These are phyloP conservation scores for Lepidurus arcticus DNA, from an alignment of 1,140 invertebrate genomes.

Conservation along the genomic window DNA sequence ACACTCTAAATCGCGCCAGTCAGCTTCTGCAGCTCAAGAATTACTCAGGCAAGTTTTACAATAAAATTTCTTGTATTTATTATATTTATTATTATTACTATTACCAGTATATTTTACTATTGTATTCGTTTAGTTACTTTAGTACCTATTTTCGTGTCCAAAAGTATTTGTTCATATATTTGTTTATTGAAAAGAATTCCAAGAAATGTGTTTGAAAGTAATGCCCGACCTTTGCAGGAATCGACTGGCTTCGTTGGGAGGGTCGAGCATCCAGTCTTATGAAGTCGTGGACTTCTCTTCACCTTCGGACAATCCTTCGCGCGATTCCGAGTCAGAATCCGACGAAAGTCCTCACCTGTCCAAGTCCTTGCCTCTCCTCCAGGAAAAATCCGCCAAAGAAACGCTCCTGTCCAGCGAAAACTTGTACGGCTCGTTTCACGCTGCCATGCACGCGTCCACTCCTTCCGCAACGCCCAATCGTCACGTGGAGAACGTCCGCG, in stretches of 20 bases:
- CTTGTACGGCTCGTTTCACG: constrained; percentile 28
- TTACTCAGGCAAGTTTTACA: constrained; percentile 31
- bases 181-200: not conserved
- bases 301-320: not conserved
- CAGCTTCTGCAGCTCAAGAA: constrained; percentile 30
- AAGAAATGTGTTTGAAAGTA: not conserved
- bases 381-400: constrained; percentile 11
- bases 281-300: not conserved
- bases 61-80: not conserved
- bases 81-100: not conserved
- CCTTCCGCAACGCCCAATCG: constrained; percentile 30
- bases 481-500: constrained; percentile 13
- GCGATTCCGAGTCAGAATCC: not conserved
- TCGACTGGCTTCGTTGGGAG: not conserved
- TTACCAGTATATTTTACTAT: not conserved
- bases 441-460: constrained; percentile 23
- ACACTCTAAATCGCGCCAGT: constrained; percentile 26
- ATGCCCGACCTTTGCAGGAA: not conserved
- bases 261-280: not conserved
- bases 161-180: too few species aligned
- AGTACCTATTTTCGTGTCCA: too few species aligned
- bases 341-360: not conserved
- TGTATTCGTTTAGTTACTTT: not conserved
- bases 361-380: not conserved
- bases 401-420: constrained; percentile 16